These are phyloP conservation scores for Camponotus pennsylvanicus DNA, from an alignment of 1,140 invertebrate species.

Conservation along the genomic window DNA sequence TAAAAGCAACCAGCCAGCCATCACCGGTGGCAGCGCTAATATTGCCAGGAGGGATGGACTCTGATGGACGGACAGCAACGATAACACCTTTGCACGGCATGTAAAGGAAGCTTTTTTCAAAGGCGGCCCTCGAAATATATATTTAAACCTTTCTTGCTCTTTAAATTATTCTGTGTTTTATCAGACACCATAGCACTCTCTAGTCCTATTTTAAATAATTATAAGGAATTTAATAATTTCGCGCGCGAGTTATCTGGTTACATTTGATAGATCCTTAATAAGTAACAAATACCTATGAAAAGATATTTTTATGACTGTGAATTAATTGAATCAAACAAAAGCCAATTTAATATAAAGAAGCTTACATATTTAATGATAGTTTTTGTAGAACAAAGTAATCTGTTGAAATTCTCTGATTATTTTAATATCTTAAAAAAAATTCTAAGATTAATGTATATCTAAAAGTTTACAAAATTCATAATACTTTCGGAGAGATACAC, in stretches of 20 bases:
- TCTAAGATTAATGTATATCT: background rate
- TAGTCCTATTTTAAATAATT: constrained; percentile 13
- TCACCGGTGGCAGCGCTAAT: constrained; percentile 76
- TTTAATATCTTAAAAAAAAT: background rate
- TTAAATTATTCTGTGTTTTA: constrained; percentile 42
- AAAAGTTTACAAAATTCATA: background rate
- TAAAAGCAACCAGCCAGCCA: constrained; percentile 74
- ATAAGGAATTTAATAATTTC: background rate
- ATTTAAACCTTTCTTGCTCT: constrained; percentile 59
- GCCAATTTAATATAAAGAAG: too few species aligned
- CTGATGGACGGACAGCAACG: constrained; percentile 73
- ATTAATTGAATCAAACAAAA: constrained; percentile 1
- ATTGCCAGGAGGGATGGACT: constrained; percentile 76
- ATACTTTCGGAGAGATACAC: background rate
- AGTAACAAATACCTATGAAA: background rate
- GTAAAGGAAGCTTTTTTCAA: constrained; percentile 65
- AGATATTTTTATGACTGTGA: background rate
- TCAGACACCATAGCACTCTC: background rate
- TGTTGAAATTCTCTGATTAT: background rate
- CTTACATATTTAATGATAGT: too few species aligned
- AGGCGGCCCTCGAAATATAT: constrained; percentile 51
- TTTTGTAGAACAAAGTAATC: too few species aligned
- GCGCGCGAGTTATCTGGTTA: background rate
- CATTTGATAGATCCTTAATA: background rate
- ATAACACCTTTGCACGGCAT: constrained; percentile 72